A percentile compares a stretch with the other conserved stretches of the same genome.
These are phyloP conservation scores for Chamaea fasciata DNA, from an alignment of 2,113 vertebrate genomes.

Conservation along the genomic window DNA sequence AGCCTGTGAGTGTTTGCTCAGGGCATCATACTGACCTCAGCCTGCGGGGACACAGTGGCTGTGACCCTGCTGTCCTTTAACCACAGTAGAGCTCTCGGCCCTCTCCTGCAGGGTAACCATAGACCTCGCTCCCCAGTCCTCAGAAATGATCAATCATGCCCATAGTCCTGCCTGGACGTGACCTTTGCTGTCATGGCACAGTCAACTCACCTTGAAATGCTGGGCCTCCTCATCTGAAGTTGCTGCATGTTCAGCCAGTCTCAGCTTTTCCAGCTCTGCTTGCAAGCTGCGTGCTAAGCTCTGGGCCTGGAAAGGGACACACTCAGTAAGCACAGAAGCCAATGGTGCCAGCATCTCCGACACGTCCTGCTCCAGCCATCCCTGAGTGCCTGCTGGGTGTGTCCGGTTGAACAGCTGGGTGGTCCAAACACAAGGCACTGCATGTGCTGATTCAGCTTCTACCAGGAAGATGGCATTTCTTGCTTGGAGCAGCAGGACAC, in stretches of 20 bases:
- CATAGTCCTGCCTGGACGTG: fast-evolving
- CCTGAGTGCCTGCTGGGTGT: fast-evolving
- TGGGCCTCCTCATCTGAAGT: conserved; percentile 72
- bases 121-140: neutral
- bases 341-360: fast-evolving
- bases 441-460: neutral
- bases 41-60: neutral
- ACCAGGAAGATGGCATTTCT: neutral
- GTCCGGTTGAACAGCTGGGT: neutral
- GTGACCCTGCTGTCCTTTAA: neutral
- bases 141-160: neutral
- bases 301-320: conserved; percentile 74
- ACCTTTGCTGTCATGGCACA: neutral
- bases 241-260: conserved; percentile 48
- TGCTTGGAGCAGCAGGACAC: neutral
- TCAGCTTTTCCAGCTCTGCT: conserved; percentile 83
- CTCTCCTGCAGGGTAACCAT: neutral
- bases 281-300: conserved; percentile 75
- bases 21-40: neutral
- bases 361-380: neutral
- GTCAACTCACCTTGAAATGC: conserved; percentile 82
- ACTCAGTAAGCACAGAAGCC: neutral
- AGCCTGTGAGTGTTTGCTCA: neutral
- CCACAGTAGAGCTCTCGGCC: fast-evolving
- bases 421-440: neutral